Percentiles rank a stretch among this genome's conserved stretches.
Conservation (phyloP, 30 jellyfish, hydroid and myxozoan species). For the Aurelia sp. region DNA sequence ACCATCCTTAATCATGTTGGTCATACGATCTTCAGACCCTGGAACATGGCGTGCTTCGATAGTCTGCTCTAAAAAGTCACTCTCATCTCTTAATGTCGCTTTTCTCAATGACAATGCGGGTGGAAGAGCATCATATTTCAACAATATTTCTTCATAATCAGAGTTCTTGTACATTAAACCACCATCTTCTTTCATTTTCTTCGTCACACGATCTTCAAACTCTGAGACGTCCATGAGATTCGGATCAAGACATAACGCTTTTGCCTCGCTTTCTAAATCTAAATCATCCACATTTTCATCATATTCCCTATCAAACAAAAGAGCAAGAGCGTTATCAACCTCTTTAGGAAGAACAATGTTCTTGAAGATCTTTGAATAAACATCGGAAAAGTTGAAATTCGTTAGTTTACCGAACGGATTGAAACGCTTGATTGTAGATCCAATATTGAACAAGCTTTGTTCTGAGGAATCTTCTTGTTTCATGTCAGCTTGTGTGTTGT, state of each 20-base stretch:
- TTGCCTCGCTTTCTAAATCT: neutral
- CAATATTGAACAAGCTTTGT: too few species aligned
- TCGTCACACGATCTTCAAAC: slow-evolving; percentile 31
- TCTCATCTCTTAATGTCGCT: neutral
- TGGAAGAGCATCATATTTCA: slow-evolving; percentile 51
- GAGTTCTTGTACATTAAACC: slow-evolving; percentile 32
- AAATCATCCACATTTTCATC: neutral
- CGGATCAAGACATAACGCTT: slow-evolving; percentile 14
- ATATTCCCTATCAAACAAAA: slow-evolving; percentile 1
- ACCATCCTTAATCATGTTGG: too few species aligned
- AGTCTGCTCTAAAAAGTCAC: neutral
- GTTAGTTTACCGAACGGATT: slow-evolving; percentile 6
- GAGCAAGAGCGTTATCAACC: slow-evolving; percentile 1
- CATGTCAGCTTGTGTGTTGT: too few species aligned
- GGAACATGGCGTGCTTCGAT: too few species aligned
- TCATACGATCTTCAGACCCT: too few species aligned
- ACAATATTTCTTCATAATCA: neutral
- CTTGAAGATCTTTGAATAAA: slow-evolving; percentile 3
- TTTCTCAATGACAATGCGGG: slow-evolving; percentile 14
- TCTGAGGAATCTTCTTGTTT: too few species aligned
- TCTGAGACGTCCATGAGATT: neutral
- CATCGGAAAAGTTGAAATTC: neutral
- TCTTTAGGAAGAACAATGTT: slow-evolving; percentile 17
- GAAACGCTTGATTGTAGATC: neutral
- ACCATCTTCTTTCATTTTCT: slow-evolving; percentile 52